Evolutionary conservation across 2,797 vertebrate genomes (phyloP).

Genomic region (Myotis findleyi): DNA sequence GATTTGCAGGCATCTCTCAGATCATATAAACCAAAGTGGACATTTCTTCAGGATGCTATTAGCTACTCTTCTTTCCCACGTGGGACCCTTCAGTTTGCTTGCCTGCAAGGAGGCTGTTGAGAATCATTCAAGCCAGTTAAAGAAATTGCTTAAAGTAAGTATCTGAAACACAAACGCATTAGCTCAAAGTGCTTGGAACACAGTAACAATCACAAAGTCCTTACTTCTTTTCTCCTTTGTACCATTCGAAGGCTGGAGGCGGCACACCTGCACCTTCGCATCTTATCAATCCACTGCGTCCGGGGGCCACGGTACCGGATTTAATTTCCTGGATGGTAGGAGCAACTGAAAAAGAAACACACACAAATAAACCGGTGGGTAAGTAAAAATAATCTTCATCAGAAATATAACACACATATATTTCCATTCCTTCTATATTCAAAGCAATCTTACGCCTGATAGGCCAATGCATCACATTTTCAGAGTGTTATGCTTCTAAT

Average conservation of each 20-base stretch:
- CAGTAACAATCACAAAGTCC: slow-evolving; percentile 76
- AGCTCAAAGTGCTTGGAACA: slow-evolving; percentile 39
- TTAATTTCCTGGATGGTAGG: slow-evolving; percentile 98
- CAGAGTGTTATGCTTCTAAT: slow-evolving; percentile 62
- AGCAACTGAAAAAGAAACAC: slow-evolving; percentile 91
- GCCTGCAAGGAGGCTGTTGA: slow-evolving; percentile 9
- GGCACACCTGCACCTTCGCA: slow-evolving; percentile 98
- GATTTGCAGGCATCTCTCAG: slow-evolving; percentile 42
- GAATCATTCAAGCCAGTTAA: slow-evolving; percentile 61
- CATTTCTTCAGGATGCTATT: slow-evolving; percentile 34
- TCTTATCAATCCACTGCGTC: slow-evolving; percentile 94
- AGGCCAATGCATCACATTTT: slow-evolving; percentile 22
- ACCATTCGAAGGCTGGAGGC: slow-evolving; percentile 96
- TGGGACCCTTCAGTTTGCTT: background rate
- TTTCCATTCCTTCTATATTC: slow-evolving; percentile 54
- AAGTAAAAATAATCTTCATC: slow-evolving; percentile 70
- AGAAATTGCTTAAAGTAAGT: slow-evolving; percentile 51
- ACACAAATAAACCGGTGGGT: slow-evolving; percentile 51
- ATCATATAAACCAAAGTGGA: slow-evolving; percentile 43
- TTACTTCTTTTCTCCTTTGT: slow-evolving; percentile 98
- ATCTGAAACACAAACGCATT: slow-evolving; percentile 66
- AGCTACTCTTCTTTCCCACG: background rate
- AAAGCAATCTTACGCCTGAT: slow-evolving; percentile 16
- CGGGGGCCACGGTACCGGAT: slow-evolving; percentile 92
- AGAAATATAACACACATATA: background rate